Evolutionary conservation across 2,888 invertebrate species (phyloP), one percentile per base, ranked within the genome.

Genomic region (Prenolepis imparis): DNA sequence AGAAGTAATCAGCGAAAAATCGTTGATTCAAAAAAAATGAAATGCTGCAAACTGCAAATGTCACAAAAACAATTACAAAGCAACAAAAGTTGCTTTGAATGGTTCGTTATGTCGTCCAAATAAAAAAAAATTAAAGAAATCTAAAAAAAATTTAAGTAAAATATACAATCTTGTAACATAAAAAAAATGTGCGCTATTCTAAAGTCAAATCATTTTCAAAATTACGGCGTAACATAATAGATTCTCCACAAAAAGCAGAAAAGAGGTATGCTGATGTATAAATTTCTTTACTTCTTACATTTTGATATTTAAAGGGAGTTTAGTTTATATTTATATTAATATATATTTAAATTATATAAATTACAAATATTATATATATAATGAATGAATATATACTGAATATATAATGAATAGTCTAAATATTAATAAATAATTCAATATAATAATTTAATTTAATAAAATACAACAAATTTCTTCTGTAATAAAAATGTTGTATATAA

Each of bases 141-240:
- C n/a, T 52, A 52, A 52, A 52, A 48, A 74, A 75, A 66, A 66
- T 66, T 74, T 74, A 52, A 52, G 24, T 64, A 12, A 75, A 64
- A 36, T 4, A 36, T 36, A 5, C 0, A 48, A 48, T 48, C 6
- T 67, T 28, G 0, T 67, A 28, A 18, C 5, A 48, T 63, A 15
- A 41, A 57, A 73, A 41, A 61, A 74, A 72, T 39, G 24, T 24
- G 15, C 6, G 11, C 11, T 9, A 55, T 21, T 39, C 15, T 9
- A 44, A 61, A 18, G 21, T 32, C 3, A 41, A 48, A 74, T 9
- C 15, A 32, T 61, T n/a, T 32, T 41, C 44, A 61, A 36, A 61
- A 15, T 61, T 73, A 44, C 21, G n/a, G 9, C 1, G 44, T 32
- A 61, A 44, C 61, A 32, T 32, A 73, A 73, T 72, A 5, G 18